Evolutionary conservation across 2,888 invertebrate species (phyloP).

Genomic region (Tiphia femorata): DNA sequence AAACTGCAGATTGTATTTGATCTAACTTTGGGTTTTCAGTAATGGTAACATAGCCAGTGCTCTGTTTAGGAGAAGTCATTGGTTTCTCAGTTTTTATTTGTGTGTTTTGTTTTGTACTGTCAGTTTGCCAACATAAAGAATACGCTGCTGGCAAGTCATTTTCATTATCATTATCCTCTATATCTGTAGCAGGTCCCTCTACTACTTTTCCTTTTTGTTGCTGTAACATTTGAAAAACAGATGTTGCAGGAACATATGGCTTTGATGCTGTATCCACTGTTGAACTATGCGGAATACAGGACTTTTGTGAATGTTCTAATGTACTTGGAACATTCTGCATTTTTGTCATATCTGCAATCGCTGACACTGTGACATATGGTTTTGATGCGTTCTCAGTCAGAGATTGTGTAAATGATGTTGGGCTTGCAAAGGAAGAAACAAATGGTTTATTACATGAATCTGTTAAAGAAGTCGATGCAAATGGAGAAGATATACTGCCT

Average conservation of each 20-base stretch:
- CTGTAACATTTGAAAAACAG: slow-evolving; percentile 52
- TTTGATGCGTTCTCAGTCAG: slow-evolving; percentile 36
- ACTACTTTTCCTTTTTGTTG: slow-evolving; percentile 30
- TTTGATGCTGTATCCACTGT: slow-evolving; percentile 27
- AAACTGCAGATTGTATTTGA: slow-evolving; percentile 22
- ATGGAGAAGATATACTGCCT: slow-evolving; percentile 22
- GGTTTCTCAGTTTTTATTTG: slow-evolving; percentile 24
- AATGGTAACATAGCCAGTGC: slow-evolving; percentile 56
- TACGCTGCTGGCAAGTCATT: slow-evolving; percentile 34
- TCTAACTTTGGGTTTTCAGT: slow-evolving; percentile 43
- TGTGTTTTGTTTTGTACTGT: slow-evolving; percentile 9
- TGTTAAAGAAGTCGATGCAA: slow-evolving; percentile 36
- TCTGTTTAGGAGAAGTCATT: slow-evolving; percentile 28
- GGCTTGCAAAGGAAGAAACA: slow-evolving; percentile 38
- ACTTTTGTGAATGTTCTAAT: slow-evolving; percentile 27
- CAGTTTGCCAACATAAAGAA: slow-evolving; percentile 42
- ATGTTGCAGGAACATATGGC: slow-evolving; percentile 47
- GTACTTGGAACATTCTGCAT: slow-evolving; percentile 13
- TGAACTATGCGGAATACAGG: not conserved
- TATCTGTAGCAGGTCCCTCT: not conserved
- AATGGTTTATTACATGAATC: slow-evolving; percentile 47
- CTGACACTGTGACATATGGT: slow-evolving; percentile 54
- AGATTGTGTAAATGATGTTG: slow-evolving; percentile 25
- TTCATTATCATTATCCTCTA: slow-evolving; percentile 28
- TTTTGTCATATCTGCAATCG: slow-evolving; percentile 46